These are phyloP conservation scores for Triops longicaudatus DNA, from an alignment of 1,140 invertebrate species.

Conservation along the genomic window DNA sequence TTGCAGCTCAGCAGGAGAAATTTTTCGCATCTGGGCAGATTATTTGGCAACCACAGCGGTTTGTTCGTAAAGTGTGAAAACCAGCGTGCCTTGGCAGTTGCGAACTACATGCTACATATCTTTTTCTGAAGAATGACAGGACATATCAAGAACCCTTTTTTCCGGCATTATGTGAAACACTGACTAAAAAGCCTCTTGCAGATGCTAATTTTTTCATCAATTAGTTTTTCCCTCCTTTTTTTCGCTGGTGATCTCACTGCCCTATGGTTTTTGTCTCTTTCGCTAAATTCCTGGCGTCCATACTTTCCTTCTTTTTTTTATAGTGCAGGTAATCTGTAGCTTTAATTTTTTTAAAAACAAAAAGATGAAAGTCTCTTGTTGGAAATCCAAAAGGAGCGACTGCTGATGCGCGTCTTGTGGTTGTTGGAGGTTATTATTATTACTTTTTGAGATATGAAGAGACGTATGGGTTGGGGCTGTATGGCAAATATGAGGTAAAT, in stretches of 20 bases:
- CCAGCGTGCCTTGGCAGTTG: conserved; percentile 8
- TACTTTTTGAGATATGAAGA: background rate
- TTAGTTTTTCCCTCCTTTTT: background rate
- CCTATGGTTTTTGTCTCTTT: conserved; percentile 11
- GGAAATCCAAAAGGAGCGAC: background rate
- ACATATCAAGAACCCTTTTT: background rate
- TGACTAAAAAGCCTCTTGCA: background rate
- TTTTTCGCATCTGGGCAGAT: background rate
- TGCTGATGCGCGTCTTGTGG: background rate
- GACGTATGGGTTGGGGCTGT: background rate
- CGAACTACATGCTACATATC: background rate
- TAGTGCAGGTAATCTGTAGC: conserved; percentile 2
- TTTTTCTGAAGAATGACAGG: background rate
- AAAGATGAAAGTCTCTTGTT: background rate
- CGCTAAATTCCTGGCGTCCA: conserved; percentile 1
- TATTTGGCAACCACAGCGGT: background rate
- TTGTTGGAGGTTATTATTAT: background rate
- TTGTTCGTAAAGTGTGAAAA: background rate
- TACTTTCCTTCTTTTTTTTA: background rate
- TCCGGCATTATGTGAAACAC: background rate
- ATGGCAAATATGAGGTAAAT: background rate
- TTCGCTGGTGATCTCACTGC: conserved; percentile 14
- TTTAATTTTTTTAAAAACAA: background rate
- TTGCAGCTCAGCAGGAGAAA: background rate
- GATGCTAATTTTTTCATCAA: background rate